Evolutionary conservation across 2,888 invertebrate species (phyloP).

Genomic region (Diadegma fenestrale): DNA sequence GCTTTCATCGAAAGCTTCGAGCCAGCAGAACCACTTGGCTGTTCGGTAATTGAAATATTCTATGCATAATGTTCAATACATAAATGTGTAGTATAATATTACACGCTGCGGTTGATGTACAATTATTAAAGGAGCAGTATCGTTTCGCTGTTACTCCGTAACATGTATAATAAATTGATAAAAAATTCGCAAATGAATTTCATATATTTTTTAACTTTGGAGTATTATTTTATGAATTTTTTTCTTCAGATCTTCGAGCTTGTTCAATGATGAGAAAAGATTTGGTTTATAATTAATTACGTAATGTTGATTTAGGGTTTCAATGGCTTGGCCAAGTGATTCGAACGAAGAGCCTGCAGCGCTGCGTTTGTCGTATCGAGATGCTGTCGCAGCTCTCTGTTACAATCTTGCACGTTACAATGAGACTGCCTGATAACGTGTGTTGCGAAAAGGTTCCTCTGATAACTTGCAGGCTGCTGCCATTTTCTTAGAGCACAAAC

Average conservation of each 20-base stretch:
- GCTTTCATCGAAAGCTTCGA: conserved; percentile 57
- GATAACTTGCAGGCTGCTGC: not conserved
- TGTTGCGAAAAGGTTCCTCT: not conserved
- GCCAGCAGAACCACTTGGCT: conserved; percentile 48
- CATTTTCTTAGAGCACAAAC: not conserved
- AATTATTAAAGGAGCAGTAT: conserved; percentile 45
- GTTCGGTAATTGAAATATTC: conserved; percentile 56
- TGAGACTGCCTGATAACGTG: not conserved
- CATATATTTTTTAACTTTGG: not conserved
- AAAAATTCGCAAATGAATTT: not conserved
- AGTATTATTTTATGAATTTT: not conserved
- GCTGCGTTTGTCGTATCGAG: too few relatives aligned
- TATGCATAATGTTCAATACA: conserved; percentile 50
- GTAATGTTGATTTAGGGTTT: too few relatives aligned
- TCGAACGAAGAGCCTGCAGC: too few relatives aligned
- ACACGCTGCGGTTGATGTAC: conserved; percentile 16
- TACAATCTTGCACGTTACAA: too few relatives aligned
- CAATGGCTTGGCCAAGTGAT: too few relatives aligned
- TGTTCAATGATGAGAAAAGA: not conserved
- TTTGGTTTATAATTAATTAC: not conserved
- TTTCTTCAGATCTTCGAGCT: not conserved
- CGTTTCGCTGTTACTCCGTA: conserved; percentile 3
- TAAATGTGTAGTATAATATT: conserved; percentile 33
- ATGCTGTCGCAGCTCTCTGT: too few relatives aligned
- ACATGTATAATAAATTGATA: not conserved